Conservation (phyloP, 2,888 invertebrate species). For the Hyposoter dolosus region DNA sequence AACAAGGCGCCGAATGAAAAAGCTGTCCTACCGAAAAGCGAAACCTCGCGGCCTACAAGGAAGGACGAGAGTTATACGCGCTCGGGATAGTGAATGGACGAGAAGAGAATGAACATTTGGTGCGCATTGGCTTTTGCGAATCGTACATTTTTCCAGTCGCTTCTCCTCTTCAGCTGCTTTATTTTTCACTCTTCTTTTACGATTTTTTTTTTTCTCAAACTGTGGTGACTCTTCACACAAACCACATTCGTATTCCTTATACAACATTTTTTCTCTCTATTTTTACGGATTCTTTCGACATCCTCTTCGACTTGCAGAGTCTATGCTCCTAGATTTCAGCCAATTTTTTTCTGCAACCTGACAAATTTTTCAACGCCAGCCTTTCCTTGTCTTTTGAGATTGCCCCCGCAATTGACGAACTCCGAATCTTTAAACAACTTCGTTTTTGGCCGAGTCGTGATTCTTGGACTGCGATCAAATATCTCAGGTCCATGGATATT, state of each 20-base stretch:
- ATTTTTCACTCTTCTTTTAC: conserved; percentile 55
- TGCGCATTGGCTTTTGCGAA: conserved; percentile 5
- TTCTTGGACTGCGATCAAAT: neutral
- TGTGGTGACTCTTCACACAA: conserved; percentile 22
- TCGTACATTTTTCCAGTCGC: neutral
- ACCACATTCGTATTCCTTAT: conserved; percentile 75
- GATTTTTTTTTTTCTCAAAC: neutral
- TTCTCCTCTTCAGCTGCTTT: conserved; percentile 32
- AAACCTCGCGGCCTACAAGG: conserved; percentile 42
- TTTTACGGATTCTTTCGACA: conserved; percentile 4
- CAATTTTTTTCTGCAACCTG: conserved; percentile 70
- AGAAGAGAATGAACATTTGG: conserved; percentile 3
- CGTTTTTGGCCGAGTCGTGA: neutral
- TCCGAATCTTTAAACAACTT: conserved; percentile 1
- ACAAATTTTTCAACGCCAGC: conserved; percentile 71
- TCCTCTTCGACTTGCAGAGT: neutral
- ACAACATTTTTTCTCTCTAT: conserved; percentile 48
- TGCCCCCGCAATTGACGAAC: conserved; percentile 72
- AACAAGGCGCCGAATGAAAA: conserved; percentile 59
- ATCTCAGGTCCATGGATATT: neutral
- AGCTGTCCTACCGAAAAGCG: conserved; percentile 52
- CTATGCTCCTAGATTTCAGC: neutral
- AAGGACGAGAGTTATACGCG: conserved; percentile 2
- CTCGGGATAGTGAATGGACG: conserved; percentile 19
- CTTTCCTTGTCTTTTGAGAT: conserved; percentile 66